Conservation (phyloP, 1,140 invertebrate genomes). For the Manduca sexta region DNA sequence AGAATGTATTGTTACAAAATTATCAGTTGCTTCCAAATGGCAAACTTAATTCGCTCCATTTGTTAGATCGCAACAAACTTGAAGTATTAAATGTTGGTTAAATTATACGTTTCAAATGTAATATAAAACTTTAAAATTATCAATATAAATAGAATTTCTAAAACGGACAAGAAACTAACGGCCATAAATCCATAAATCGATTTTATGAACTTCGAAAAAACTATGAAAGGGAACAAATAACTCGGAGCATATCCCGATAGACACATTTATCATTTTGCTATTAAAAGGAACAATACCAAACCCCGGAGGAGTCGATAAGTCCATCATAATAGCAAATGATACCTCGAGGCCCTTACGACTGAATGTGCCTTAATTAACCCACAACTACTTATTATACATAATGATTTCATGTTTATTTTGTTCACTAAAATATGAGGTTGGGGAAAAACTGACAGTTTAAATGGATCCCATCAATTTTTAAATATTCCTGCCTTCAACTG, state of each 20-base stretch:
- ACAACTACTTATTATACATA: constrained; percentile 32
- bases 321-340: constrained; percentile 68
- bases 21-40: too few species aligned
- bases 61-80: too few species aligned
- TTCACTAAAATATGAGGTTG: constrained; percentile 12
- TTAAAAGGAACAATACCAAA: constrained; percentile 65
- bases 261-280: constrained; percentile 69
- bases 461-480: constrained; percentile 8
- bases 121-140: too few species aligned
- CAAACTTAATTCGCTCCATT: too few species aligned
- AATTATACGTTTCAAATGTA: too few species aligned
- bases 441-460: constrained; percentile 15
- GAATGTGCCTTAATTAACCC: constrained; percentile 66
- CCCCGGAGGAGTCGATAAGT: constrained; percentile 58
- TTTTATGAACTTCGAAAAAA: not conserved
- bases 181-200: not conserved
- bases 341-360: constrained; percentile 50
- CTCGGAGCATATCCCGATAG: constrained; percentile 32
- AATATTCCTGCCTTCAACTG: not conserved
- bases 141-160: not conserved
- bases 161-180: too few species aligned
- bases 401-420: constrained; percentile 29
- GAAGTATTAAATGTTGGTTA: too few species aligned
- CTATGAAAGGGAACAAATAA: constrained; percentile 1
- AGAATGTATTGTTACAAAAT: not conserved